Evolutionary conservation across 2,797 vertebrate species (phyloP), one percentile per base, ranked within the genome.

Genomic region (Intellagama lesueurii): DNA sequence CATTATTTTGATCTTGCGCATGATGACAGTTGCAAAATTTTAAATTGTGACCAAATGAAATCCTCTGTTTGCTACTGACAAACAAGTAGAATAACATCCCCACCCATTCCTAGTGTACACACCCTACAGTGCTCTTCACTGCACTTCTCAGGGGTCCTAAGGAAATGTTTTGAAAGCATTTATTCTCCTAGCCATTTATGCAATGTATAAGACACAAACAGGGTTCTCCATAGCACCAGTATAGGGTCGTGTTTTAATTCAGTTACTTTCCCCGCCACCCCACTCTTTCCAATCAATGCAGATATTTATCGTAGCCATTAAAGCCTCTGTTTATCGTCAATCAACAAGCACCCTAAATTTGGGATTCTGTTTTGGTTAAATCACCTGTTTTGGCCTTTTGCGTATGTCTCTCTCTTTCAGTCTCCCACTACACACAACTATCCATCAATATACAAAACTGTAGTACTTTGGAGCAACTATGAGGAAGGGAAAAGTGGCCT

Each of bases 221-320:
- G 60, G 60, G 17, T 64, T 64, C 19, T 64, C 60, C 60, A 64
- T 22, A 64, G 60, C 60, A 64, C 16, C 60, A 64, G 16, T 64
- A 64, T 64, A 22, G 14, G 17, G 60, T 19, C 5, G 16, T 64
- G 60, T 64, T 64, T 64, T 64, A 64, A 17, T 64, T 64, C 16
- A 64, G 60, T 64, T 64, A 64, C 17, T 64, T 64, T 19, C 60
- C 60, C 5, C 16, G 2, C 12, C 52, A 40, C 3, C 40, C 40
- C 19, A 16, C 1, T 19, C 11, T 44, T 68, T 30, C 44, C 11
- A 28, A 69, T 35, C 69, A 94, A 90, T 44, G 72, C 64, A 30
- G 19, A 79, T 92, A 85, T 90, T 92, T 88, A 83, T n/a, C 30
- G 81, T 66, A 91, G 83, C 79, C 78, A 90, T 87, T 30, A 87